phyloP scores from a whole-genome alignment of 1,140 invertebrate species.

The Andrena cerasifolii region DNA sequence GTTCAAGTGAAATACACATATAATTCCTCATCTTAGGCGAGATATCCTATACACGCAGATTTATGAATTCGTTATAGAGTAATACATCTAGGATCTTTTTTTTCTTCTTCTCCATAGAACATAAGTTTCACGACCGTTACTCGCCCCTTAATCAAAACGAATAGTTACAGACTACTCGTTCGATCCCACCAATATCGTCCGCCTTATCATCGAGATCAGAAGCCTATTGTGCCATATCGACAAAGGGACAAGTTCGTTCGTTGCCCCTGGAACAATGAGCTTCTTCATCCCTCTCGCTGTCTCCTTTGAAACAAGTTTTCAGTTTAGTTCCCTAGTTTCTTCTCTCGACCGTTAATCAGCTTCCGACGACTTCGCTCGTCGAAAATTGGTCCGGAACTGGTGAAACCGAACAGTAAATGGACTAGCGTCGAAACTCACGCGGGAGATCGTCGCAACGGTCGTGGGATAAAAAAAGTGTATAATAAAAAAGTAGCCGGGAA shows the following conservation, averaged over 20 bases:
- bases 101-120: constrained; percentile 1
- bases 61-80: constrained; percentile 25
- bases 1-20: constrained; percentile 2
- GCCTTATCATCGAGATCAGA: not conserved
- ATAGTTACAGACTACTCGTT: not conserved
- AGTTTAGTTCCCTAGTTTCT: not conserved
- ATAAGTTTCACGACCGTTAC: constrained; percentile 19
- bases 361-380: not conserved
- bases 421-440: constrained; percentile 10
- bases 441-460: constrained; percentile 13
- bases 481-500: constrained; percentile 58
- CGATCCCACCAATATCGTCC: not conserved
- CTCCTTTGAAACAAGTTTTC: not conserved
- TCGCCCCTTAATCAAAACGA: not conserved
- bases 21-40: not conserved
- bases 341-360: not conserved
- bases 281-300: not conserved
- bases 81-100: constrained; percentile 16
- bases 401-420: constrained; percentile 6
- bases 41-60: constrained; percentile 24
- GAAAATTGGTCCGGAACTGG: no score
- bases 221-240: not conserved
- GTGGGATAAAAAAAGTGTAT: constrained; percentile 45
- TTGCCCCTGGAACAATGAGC: not conserved
- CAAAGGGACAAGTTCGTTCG: not conserved